phyloP scores from a whole-genome alignment of 2,888 invertebrate species.

The Pachliopta kotzebuea region DNA sequence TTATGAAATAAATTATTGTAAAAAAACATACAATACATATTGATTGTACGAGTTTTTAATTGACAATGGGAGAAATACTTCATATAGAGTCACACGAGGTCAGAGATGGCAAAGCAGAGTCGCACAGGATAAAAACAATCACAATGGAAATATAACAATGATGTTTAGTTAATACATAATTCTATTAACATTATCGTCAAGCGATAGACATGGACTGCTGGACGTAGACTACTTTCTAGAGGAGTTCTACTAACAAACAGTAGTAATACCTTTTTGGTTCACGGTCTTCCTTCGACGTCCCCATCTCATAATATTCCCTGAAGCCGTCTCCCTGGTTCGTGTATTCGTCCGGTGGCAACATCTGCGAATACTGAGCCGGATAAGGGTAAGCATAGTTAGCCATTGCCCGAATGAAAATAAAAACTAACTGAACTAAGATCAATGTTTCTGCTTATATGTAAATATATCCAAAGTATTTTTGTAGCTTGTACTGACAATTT shows the following conservation, averaged over 20 bases:
- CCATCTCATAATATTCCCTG: constrained; percentile 60
- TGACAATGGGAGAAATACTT: no score
- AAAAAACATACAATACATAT: no score
- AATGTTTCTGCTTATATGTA: constrained; percentile 32
- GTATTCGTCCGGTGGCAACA: constrained; percentile 48
- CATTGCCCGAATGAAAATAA: constrained; percentile 47
- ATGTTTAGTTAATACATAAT: no score
- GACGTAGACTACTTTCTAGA: no score
- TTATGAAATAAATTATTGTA: no score
- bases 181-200: no score
- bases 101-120: no score
- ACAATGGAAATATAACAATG: no score
- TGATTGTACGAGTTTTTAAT: no score
- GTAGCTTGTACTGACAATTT: constrained; percentile 26
- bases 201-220: no score
- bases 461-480: constrained; percentile 31
- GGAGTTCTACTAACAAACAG: not conserved
- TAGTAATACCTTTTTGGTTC: constrained; percentile 43
- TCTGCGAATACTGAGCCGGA: constrained; percentile 46
- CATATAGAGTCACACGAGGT: no score
- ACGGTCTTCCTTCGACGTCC: constrained; percentile 45
- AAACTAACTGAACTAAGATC: constrained; percentile 36
- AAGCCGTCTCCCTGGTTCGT: constrained; percentile 68
- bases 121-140: no score
- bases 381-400: constrained; percentile 61